phyloP scores from a whole-genome alignment of 2,888 invertebrate species.

The Troides helena region DNA sequence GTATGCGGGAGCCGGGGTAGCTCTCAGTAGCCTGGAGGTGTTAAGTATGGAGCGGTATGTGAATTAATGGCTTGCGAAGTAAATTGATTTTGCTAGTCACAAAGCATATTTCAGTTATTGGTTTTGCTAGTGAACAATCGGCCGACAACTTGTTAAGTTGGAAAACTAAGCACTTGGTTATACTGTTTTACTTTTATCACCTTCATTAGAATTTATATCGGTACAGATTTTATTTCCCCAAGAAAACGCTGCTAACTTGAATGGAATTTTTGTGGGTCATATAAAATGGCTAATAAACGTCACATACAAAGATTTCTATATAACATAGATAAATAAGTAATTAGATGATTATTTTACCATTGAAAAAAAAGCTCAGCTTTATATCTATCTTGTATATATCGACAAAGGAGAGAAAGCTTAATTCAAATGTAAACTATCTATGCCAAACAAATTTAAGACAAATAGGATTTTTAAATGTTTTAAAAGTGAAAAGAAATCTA shows the following conservation, averaged over 20 bases:
- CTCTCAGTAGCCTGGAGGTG: constrained; percentile 44
- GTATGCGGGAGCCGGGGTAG: constrained; percentile 39
- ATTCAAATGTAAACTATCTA: no score
- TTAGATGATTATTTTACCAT: no score
- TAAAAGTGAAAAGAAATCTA: no score
- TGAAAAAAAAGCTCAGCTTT: no score
- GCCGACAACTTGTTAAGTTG: constrained; percentile 1
- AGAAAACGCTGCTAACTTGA: neutral
- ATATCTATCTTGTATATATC: no score
- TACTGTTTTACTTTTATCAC: neutral
- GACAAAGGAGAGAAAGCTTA: no score
- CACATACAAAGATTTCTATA: no score
- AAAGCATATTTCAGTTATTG: constrained; percentile 42
- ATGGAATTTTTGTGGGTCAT: neutral
- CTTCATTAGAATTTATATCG: neutral
- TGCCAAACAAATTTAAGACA: no score
- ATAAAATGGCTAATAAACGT: no score
- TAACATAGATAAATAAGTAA: no score
- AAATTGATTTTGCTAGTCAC: constrained; percentile 68
- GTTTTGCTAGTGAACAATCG: constrained; percentile 37
- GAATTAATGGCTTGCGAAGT: constrained; percentile 74
- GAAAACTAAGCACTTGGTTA: constrained; percentile 1
- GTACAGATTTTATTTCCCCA: neutral
- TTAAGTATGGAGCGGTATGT: constrained; percentile 67
- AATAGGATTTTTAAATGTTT: no score